Evolutionary conservation across 23 tunicate genomes (phyloP).

Genomic region (Trididemnum nubilum): DNA sequence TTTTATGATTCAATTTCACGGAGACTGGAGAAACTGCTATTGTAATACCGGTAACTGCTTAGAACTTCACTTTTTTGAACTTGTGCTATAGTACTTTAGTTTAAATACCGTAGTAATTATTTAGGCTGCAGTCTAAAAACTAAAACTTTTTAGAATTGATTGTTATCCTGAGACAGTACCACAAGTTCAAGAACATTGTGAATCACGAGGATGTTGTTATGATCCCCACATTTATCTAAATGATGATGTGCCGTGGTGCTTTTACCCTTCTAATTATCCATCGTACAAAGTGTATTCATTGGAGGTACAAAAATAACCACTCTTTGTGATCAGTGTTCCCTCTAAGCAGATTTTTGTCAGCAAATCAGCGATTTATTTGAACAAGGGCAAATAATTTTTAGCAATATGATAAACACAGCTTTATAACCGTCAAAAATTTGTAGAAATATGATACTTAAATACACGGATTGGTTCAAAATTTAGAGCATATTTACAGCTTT

Average conservation of each 20-base stretch:
- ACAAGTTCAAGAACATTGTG: conserved; percentile 58
- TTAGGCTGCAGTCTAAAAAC: too few relatives aligned
- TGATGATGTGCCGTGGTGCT: conserved; percentile 94
- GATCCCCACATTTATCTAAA: conserved; percentile 26
- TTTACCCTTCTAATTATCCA: conserved; percentile 64
- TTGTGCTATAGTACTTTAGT: too few relatives aligned
- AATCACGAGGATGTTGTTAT: conserved; percentile 85
- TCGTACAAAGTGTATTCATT: conserved; percentile 41
- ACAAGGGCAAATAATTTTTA: too few relatives aligned
- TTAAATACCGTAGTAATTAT: too few relatives aligned
- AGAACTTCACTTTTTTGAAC: too few relatives aligned
- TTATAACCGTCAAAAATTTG: conserved; percentile 3
- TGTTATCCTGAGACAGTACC: conserved; percentile 83
- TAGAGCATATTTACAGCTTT: neutral
- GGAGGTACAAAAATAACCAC: conserved; percentile 2
- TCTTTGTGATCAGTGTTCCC: too few relatives aligned
- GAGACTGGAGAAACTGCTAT: too few relatives aligned
- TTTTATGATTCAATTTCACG: too few relatives aligned
- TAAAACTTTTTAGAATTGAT: conserved; percentile 70
- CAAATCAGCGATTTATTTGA: too few relatives aligned
- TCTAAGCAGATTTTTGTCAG: too few relatives aligned
- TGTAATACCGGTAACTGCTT: too few relatives aligned
- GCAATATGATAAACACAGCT: too few relatives aligned
- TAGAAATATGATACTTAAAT: neutral
- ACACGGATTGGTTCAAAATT: neutral